Base-by-base conservation (phyloP, 2,888 invertebrate species). In the Drosophila demipolita region DNA sequence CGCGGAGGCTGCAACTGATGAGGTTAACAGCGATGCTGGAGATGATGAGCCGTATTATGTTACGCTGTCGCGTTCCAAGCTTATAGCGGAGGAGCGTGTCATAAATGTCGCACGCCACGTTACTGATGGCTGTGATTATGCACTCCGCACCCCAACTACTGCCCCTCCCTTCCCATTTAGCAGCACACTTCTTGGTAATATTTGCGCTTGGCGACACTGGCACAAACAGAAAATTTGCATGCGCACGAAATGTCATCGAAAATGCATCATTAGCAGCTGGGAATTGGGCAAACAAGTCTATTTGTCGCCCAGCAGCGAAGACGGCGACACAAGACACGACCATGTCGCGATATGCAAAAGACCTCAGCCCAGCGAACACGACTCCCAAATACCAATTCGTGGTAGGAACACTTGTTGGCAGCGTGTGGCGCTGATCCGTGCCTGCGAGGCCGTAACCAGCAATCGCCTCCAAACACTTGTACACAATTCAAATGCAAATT, bases 221-320 rank as follows among this genome's bases (percentile, higher is more conserved):
- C 36, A 20, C 62, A 63, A 69, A 57, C 48, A 55, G 45, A 29
- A 75, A 80, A 87, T 90, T 90, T 87, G 86, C 86, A 87, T 87
- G 80, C 67, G 74, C 90, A 79, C 83, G 80, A 82, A 88, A 75
- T 71, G 83, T 78, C 91, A 90, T 85, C 78, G 78, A 87, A 85
- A 90, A 90, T 90, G 90, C 90, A 90, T 87, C 87, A 87, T 87
- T 90, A 90, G 90, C 88, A 90, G 88, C 77, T 76, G 90, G 78
- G 89, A 89, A 87, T 87, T 90, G 88, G 90, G 87, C 82, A 75
- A 84, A 90, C 90, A 87, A 87, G 90, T 89, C 82, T 87, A 87
- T 87, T 87, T 90, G 90, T 87, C 88, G 88, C 82, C 88, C 77
- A 55, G 55, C 66, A 52, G 73, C 78, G 49, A 54, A 64, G 63